Percentiles rank a stretch among this genome's conserved stretches.
These are phyloP conservation scores for Elegia similella DNA, from an alignment of 2,888 invertebrate species.

Conservation along the genomic window DNA sequence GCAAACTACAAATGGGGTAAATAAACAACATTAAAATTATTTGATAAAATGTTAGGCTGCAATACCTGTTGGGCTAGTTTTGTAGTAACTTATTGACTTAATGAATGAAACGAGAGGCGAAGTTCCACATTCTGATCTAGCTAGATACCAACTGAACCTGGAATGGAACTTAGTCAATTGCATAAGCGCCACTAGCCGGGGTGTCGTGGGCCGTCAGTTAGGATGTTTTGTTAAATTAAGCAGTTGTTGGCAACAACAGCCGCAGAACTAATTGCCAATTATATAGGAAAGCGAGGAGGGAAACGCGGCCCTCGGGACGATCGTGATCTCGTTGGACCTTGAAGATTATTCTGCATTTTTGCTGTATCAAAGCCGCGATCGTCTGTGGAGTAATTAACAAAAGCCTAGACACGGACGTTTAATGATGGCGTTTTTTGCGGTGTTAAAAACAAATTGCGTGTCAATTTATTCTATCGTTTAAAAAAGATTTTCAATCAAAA, in stretches of 20 bases:
- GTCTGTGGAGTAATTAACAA: slow-evolving; percentile 13
- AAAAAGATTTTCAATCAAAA: background rate
- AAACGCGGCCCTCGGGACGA: slow-evolving; percentile 33
- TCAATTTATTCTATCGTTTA: background rate
- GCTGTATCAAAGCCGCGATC: slow-evolving; percentile 25
- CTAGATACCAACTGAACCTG: slow-evolving; percentile 29
- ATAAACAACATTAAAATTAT: slow-evolving; percentile 8
- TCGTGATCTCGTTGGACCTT: slow-evolving; percentile 32
- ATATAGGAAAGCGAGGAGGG: slow-evolving; percentile 34
- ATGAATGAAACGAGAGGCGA: slow-evolving; percentile 26
- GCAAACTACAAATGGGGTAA: slow-evolving; percentile 8
- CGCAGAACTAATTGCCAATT: slow-evolving; percentile 60
- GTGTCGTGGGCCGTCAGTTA: slow-evolving; percentile 49
- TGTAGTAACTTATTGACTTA: slow-evolving; percentile 16
- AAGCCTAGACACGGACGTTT: slow-evolving; percentile 2
- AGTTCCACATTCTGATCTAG: slow-evolving; percentile 26
- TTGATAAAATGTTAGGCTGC: slow-evolving; percentile 5
- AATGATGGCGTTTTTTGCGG: slow-evolving; percentile 5
- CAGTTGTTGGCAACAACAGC: slow-evolving; percentile 54
- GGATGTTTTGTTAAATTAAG: slow-evolving; percentile 53
- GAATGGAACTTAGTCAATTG: slow-evolving; percentile 61
- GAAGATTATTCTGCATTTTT: slow-evolving; percentile 31
- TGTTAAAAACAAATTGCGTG: slow-evolving; percentile 2
- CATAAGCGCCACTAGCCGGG: slow-evolving; percentile 61
- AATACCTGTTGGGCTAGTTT: slow-evolving; percentile 7